These are phyloP conservation scores for Urophycis tenuis DNA, from an alignment of 2,797 vertebrate species.

Conservation along the genomic window DNA sequence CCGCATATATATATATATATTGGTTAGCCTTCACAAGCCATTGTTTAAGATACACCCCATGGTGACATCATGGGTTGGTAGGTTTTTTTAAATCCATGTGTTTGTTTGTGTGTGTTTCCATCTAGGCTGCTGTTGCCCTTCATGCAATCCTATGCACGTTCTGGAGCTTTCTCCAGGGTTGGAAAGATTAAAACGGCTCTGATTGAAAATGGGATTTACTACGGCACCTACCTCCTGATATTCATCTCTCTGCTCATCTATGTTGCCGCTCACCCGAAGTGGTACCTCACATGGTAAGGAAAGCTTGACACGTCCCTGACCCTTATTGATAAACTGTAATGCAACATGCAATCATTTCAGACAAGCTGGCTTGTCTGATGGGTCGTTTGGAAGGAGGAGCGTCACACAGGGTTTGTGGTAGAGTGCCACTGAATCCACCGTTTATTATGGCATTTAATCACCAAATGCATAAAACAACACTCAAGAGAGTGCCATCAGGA, in stretches of 20 bases:
- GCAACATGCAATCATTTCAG: background rate
- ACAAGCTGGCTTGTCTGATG: background rate
- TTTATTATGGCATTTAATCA: no score
- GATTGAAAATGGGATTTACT: constrained; percentile 93
- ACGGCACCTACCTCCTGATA: constrained; percentile 89
- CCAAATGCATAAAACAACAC: no score
- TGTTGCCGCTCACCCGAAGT: constrained; percentile 79
- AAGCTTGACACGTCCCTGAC: background rate
- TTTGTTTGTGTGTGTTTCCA: constrained; percentile 13
- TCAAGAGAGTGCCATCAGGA: no score
- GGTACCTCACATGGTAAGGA: constrained; percentile 82
- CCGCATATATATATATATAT: background rate
- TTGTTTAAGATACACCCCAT: background rate
- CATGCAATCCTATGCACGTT: constrained; percentile 92
- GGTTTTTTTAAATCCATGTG: background rate
- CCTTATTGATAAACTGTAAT: background rate
- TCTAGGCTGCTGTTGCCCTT: constrained; percentile 88
- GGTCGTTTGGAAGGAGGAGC: background rate
- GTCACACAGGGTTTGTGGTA: background rate
- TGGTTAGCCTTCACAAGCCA: background rate
- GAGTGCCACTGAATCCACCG: no score
- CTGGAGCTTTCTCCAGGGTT: constrained; percentile 85
- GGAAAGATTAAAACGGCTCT: constrained; percentile 91
- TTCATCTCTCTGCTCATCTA: constrained; percentile 91
- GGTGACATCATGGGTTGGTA: background rate